These are phyloP conservation scores for Sialia sialis DNA, from an alignment of 2,113 vertebrate species.

Conservation along the genomic window DNA sequence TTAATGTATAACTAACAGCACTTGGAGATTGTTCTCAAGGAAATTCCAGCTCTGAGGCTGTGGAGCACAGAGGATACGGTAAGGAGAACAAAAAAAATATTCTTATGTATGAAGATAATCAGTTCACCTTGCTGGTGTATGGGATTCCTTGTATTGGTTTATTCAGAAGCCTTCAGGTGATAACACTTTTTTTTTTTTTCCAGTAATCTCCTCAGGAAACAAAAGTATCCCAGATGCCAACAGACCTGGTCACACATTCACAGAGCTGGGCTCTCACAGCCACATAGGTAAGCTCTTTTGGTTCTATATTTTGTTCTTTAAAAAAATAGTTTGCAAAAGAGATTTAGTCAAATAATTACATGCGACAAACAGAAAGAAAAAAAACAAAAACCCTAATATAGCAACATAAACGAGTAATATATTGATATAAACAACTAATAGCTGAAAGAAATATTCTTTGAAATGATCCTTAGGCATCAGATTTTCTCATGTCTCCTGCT, in stretches of 20 bases:
- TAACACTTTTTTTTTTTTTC: not conserved
- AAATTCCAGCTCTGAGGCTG: not conserved
- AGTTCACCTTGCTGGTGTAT: not conserved
- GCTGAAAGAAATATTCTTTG: not conserved
- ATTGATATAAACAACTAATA: not conserved
- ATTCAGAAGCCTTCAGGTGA: not conserved
- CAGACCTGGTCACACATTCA: not conserved
- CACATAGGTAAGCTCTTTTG: not conserved
- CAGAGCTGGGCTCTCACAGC: not conserved
- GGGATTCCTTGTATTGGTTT: not conserved
- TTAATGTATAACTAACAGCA: not conserved
- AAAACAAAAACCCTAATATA: not conserved
- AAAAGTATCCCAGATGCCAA: not conserved
- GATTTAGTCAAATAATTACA: not conserved
- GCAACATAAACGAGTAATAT: not conserved
- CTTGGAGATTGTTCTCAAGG: not conserved
- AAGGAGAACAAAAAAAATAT: not conserved
- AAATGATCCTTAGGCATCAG: not conserved
- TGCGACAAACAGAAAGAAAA: not conserved
- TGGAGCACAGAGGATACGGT: not conserved
- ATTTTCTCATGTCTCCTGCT: not conserved
- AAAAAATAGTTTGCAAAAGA: not conserved
- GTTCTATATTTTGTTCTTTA: not conserved
- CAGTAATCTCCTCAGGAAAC: not conserved
- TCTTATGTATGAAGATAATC: not conserved